Evolutionary conservation across 1,140 invertebrate genomes (phyloP).

Genomic region (Mamestra configurata): DNA sequence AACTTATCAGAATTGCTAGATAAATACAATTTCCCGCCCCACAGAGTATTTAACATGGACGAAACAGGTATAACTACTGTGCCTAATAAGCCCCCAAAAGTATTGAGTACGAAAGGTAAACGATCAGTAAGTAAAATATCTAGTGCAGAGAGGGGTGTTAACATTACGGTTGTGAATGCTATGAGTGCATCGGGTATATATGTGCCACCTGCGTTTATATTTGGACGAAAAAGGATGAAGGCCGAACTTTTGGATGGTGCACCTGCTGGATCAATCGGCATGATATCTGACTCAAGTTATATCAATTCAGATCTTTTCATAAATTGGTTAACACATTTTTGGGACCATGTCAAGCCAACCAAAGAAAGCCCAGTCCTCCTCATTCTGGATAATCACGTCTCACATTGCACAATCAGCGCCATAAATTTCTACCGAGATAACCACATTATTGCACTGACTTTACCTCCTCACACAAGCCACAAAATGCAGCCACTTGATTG

Average conservation of each 20-base stretch:
- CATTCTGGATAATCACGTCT: slow-evolving; percentile 14
- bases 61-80: slow-evolving; percentile 73
- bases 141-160: slow-evolving; percentile 66
- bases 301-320: background rate
- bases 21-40: slow-evolving; percentile 55
- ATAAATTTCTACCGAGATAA: background rate
- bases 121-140: slow-evolving; percentile 54
- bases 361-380: background rate
- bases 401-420: slow-evolving; percentile 3
- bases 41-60: slow-evolving; percentile 72
- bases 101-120: slow-evolving; percentile 57
- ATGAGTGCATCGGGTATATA: slow-evolving; percentile 47
- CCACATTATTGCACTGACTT: slow-evolving; percentile 18
- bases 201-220: slow-evolving; percentile 70
- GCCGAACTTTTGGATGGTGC: background rate
- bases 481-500: slow-evolving; percentile 12
- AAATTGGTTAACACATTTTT: background rate
- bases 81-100: slow-evolving; percentile 66
- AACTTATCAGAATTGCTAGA: slow-evolving; percentile 46
- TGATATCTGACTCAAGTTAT: slow-evolving; percentile 66
- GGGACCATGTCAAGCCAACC: slow-evolving; percentile 4
- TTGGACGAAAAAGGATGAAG: slow-evolving; percentile 8
- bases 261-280: slow-evolving; percentile 52
- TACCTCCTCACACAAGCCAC: slow-evolving; percentile 1
- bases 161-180: slow-evolving; percentile 66